Evolutionary conservation across 2,888 invertebrate species (phyloP).

Genomic region (Acleris emargana): DNA sequence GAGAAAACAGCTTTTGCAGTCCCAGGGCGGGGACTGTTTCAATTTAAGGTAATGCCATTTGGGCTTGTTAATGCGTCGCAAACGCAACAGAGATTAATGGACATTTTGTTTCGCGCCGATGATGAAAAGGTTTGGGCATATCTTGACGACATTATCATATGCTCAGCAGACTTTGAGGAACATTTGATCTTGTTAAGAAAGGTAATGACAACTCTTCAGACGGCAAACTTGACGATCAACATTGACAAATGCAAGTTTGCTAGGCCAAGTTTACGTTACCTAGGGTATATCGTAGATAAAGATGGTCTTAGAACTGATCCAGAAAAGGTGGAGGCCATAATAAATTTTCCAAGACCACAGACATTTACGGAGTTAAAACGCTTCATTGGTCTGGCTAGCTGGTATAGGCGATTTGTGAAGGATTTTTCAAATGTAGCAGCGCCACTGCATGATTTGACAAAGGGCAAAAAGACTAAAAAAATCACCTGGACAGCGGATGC

Average conservation of each 20-base stretch:
- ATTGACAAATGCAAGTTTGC: background rate
- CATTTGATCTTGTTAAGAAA: background rate
- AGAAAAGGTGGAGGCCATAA: background rate
- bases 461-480: background rate
- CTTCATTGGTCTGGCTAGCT: background rate
- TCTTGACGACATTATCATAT: background rate
- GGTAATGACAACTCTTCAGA: background rate
- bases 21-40: too few species aligned
- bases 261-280: background rate
- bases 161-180: background rate
- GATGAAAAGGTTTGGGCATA: background rate
- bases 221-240: background rate
- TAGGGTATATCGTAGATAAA: background rate
- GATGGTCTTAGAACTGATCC: background rate
- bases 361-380: background rate
- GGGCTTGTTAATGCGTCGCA: too few species aligned
- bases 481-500: too few species aligned
- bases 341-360: background rate
- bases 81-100: too few species aligned
- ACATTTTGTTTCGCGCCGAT: background rate
- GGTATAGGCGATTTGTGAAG: too few species aligned
- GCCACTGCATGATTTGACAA: too few species aligned
- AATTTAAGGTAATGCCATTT: too few species aligned
- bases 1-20: too few species aligned
- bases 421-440: too few species aligned